These are phyloP conservation scores for Bursaphelenchus okinawaensis DNA, from an alignment of 2,888 invertebrate genomes.

Conservation along the genomic window DNA sequence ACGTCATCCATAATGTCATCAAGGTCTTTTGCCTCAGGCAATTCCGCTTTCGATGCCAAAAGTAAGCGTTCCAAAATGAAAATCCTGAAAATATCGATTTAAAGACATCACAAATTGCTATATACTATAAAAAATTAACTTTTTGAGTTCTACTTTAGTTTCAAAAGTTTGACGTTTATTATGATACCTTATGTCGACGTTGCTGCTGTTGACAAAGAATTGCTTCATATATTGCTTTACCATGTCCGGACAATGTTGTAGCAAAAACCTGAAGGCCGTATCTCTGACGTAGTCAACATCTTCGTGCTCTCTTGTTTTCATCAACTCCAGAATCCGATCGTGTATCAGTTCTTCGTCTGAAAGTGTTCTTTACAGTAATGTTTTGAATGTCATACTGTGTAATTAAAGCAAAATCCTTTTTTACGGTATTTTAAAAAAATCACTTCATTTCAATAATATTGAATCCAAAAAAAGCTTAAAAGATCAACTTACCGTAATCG, in stretches of 20 bases:
- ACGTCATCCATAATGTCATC: slow-evolving; percentile 10
- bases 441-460: neutral
- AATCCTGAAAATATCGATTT: too few relatives aligned
- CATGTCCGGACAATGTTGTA: neutral
- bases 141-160: neutral
- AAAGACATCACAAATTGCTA: neutral
- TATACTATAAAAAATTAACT: neutral
- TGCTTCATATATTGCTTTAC: neutral
- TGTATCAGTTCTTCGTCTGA: slow-evolving; percentile 5
- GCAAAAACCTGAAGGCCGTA: slow-evolving; percentile 3
- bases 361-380: neutral
- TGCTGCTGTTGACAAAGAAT: neutral
- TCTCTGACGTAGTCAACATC: slow-evolving; percentile 1
- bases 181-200: slow-evolving; percentile 3
- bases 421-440: too few relatives aligned
- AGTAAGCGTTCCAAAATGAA: slow-evolving; percentile 4
- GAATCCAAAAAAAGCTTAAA: neutral
- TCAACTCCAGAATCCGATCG: slow-evolving; percentile 2
- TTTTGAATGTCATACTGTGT: too few relatives aligned
- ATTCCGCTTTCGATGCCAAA: neutral
- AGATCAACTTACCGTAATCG: slow-evolving; percentile 4
- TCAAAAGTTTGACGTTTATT: neutral
- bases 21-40: neutral
- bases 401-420: too few relatives aligned
- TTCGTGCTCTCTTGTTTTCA: neutral